These are phyloP conservation scores for Fregata magnificens DNA, from an alignment of 2,113 vertebrate genomes.

Conservation along the genomic window DNA sequence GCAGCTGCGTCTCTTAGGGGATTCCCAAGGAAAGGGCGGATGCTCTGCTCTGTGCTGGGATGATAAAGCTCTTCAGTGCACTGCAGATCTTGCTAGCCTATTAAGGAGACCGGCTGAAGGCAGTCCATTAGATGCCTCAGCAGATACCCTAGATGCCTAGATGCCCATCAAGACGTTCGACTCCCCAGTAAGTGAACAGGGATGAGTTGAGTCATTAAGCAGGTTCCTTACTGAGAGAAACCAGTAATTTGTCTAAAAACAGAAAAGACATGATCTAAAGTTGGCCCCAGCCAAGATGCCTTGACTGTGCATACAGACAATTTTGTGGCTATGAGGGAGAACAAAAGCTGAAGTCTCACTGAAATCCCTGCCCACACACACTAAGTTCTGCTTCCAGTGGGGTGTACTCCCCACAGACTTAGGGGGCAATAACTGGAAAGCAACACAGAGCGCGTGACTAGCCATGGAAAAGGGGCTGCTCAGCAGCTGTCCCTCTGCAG, in stretches of 20 bases:
- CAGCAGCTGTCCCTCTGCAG: neutral
- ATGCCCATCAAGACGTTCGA: neutral
- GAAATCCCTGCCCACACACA: neutral
- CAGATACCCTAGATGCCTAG: neutral
- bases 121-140: neutral
- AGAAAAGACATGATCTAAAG: neutral
- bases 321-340: neutral
- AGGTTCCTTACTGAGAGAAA: neutral
- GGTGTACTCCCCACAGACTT: neutral
- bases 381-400: neutral
- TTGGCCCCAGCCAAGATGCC: neutral
- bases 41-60: neutral
- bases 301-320: neutral
- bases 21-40: neutral
- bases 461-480: neutral
- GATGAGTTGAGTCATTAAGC: neutral
- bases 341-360: neutral
- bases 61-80: neutral
- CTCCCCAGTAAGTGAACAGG: neutral
- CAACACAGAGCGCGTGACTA: neutral
- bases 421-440: neutral
- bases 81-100: neutral
- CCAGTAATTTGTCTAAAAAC: neutral
- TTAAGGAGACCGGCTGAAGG: neutral
- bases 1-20: neutral